A percentile compares a stretch with the other conserved stretches of the same genome.
phyloP scores from a whole-genome alignment of 35 echinoderm and acorn worm genomes.

The Apostichopus parvimensis region DNA sequence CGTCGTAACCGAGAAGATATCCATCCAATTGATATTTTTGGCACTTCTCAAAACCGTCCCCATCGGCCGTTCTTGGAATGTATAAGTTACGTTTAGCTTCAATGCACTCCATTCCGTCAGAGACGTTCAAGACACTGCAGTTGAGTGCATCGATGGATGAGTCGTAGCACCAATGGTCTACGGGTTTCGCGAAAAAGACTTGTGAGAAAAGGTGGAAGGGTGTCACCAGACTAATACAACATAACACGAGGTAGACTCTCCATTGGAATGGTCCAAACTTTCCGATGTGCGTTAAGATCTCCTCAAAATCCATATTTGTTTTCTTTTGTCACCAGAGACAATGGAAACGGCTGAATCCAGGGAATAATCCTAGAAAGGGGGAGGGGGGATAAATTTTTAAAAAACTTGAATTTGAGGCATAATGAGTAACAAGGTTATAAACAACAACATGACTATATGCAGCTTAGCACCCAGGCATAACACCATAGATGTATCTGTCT shows the following conservation, averaged over 20 bases:
- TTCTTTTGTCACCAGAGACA: background rate
- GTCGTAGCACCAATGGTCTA: constrained; percentile 47
- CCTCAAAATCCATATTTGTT: constrained; percentile 36
- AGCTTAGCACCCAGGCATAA: too few species aligned
- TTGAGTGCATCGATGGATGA: background rate
- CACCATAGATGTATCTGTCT: too few species aligned
- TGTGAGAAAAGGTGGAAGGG: constrained; percentile 34
- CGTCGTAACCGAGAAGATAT: background rate
- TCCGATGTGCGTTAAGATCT: constrained; percentile 26
- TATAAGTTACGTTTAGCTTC: background rate
- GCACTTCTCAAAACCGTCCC: background rate
- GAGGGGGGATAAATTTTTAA: too few species aligned
- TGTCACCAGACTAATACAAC: constrained; percentile 2
- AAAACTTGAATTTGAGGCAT: too few species aligned
- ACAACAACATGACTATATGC: too few species aligned
- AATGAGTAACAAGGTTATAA: too few species aligned
- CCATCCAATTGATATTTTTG: constrained; percentile 3
- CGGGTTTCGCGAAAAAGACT: constrained; percentile 39
- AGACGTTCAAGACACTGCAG: background rate
- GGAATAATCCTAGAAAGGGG: too few species aligned
- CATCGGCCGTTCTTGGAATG: background rate
- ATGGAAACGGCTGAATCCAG: too few species aligned
- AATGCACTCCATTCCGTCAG: background rate
- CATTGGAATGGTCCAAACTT: constrained; percentile 46
- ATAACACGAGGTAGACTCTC: constrained; percentile 12